phyloP scores from a whole-genome alignment of 2,888 invertebrate species.

The Lasius platythorax region DNA sequence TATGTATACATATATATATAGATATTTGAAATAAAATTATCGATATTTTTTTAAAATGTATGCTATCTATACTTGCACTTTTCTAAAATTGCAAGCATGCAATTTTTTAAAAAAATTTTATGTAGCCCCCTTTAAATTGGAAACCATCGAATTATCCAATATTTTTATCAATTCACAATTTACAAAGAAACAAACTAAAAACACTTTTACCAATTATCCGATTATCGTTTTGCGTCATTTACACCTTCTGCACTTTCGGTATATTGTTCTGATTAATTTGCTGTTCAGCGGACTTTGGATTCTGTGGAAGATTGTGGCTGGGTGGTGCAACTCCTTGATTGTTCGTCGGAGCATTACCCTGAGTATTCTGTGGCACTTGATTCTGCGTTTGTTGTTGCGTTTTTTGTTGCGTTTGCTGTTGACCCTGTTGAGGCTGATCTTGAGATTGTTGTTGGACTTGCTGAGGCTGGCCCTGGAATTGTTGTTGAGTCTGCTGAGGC shows the following conservation, averaged over 20 bases:
- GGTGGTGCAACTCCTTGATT: slow-evolving; percentile 47
- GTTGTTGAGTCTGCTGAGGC: slow-evolving; percentile 35
- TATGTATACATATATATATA: too few species aligned
- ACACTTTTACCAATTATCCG: slow-evolving; percentile 5
- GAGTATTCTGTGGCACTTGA: slow-evolving; percentile 67
- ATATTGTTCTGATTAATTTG: slow-evolving; percentile 58
- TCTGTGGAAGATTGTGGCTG: slow-evolving; percentile 72
- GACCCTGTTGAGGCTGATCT: slow-evolving; percentile 43
- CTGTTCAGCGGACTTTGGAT: slow-evolving; percentile 53
- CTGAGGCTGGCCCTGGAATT: slow-evolving; percentile 64
- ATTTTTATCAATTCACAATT: slow-evolving; percentile 6
- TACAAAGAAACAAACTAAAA: slow-evolving; percentile 8
- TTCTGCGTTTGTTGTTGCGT: slow-evolving; percentile 44
- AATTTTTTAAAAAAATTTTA: not conserved
- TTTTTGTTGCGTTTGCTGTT: slow-evolving; percentile 54
- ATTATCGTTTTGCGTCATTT: slow-evolving; percentile 16
- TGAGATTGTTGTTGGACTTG: slow-evolving; percentile 62
- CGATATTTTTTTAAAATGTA: not conserved
- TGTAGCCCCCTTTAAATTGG: not conserved
- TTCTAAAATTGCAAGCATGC: not conserved
- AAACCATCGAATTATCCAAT: not conserved
- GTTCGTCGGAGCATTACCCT: slow-evolving; percentile 53
- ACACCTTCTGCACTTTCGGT: slow-evolving; percentile 56
- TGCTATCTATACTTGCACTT: not conserved
- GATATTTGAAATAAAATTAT: not conserved